Evolutionary conservation across 1,140 invertebrate species (phyloP), one percentile per base, ranked within the genome.

Genomic region (Mesaphorura yosii): DNA sequence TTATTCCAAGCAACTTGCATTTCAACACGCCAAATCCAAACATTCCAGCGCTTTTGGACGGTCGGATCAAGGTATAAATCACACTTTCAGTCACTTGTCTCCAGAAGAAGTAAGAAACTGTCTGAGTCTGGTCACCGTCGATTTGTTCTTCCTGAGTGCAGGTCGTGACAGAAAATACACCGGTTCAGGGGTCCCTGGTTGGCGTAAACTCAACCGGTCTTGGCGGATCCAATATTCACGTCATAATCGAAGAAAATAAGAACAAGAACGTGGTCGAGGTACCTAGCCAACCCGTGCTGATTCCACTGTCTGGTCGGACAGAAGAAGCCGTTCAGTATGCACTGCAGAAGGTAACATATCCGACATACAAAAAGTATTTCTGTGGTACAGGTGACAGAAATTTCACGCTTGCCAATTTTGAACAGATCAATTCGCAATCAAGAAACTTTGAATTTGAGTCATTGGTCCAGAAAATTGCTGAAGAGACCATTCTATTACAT

Each of bases 191-290:
- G 17, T 86, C 87, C 14, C 72, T 88, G 19, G 79, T 88, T 29
- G 91, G 79, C 5, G 65, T 97, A 1, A 97, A 96, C 70, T 94
- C 89, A 2, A 97, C 97, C 70, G 94, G 94, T 17, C 96, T 97
- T 73, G 94, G 93, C 51, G 94, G 94, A 42, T 87, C 91, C 22
- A 98, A 98, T 72, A 90, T 87, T 15, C 92, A 97, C 69, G 70
- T 89, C 0, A 73, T 97, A 48, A 70, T 97, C 0, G 79, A 82
- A 62, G 20, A 7, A 25, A 25, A 22, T 19, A 42, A 41, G 25
- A 4, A 23, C 17, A 31, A 20, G 17, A 20, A 44, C 27, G 14
- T 19, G 10, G 34, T 34, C 3, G 27, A 34, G 14, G 26, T 12
- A 10, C 31, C 48, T 12, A 50, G 29, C 4, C 6, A 17, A 31